A percentile compares a stretch with the other conserved stretches of the same genome.
Conservation (phyloP, 2,888 invertebrate species). For the Tuta absoluta region DNA sequence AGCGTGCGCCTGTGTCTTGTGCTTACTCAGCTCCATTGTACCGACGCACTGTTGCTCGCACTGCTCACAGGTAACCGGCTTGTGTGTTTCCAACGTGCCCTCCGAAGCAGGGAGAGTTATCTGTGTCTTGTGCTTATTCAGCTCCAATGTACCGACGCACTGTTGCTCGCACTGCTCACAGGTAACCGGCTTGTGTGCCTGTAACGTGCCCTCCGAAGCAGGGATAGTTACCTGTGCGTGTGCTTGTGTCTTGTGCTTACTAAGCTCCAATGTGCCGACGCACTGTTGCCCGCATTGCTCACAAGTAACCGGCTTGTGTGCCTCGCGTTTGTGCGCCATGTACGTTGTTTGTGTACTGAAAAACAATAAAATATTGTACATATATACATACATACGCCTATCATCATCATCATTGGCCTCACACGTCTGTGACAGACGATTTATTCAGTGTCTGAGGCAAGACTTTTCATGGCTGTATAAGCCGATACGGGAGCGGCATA, state of each 20-base stretch:
- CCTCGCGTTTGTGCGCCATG: slow-evolving; percentile 30
- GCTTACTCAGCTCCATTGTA: slow-evolving; percentile 40
- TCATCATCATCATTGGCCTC: too few species aligned
- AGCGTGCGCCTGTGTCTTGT: slow-evolving; percentile 41
- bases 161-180: slow-evolving; percentile 37
- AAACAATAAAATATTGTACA: not conserved
- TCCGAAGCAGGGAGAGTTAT: not conserved
- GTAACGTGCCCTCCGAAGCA: slow-evolving; percentile 25
- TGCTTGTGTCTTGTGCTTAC: slow-evolving; percentile 40
- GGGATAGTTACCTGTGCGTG: slow-evolving; percentile 41
- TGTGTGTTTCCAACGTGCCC: slow-evolving; percentile 4
- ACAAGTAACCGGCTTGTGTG: slow-evolving; percentile 33
- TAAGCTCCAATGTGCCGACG: slow-evolving; percentile 40
- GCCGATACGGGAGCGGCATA: too few species aligned
- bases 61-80: slow-evolving; percentile 35
- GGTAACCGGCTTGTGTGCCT: not conserved
- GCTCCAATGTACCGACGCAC: slow-evolving; percentile 2
- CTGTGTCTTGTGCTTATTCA: slow-evolving; percentile 14
- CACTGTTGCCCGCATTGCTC: slow-evolving; percentile 43
- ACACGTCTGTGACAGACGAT: too few species aligned
- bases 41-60: slow-evolving; percentile 45
- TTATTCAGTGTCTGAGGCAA: too few species aligned
- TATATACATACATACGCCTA: not conserved
- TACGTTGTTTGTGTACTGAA: slow-evolving; percentile 29
- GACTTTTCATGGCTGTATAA: too few species aligned